Conservation (phyloP, 2,888 invertebrate genomes). For the Mesodorylaimus sp. region DNA sequence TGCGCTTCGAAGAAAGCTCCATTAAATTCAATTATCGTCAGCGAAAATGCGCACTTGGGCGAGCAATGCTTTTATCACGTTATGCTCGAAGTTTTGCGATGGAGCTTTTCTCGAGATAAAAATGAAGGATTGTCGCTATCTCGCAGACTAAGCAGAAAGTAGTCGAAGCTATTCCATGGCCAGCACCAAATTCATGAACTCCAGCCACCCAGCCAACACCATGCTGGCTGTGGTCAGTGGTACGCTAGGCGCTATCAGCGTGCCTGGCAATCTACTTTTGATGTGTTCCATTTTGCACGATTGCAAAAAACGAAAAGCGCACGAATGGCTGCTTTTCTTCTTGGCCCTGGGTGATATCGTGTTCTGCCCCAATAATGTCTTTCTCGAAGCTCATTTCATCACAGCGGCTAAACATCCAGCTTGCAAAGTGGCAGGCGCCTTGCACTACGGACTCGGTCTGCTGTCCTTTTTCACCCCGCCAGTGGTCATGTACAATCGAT, state of each 20-base stretch:
- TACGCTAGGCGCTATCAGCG: not conserved
- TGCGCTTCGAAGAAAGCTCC: too few relatives aligned
- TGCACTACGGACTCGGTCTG: not conserved
- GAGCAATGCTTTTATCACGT: too few relatives aligned
- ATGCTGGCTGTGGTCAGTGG: not conserved
- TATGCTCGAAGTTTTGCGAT: too few relatives aligned
- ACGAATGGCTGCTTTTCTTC: not conserved
- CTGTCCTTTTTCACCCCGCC: not conserved
- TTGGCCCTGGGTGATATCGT: not conserved
- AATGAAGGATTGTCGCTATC: too few relatives aligned
- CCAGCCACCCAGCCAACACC: not conserved
- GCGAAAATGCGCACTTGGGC: too few relatives aligned
- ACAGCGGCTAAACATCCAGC: not conserved
- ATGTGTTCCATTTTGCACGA: not conserved
- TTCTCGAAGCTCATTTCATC: not conserved
- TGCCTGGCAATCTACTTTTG: not conserved
- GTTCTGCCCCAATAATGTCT: not conserved
- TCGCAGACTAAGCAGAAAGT: too few relatives aligned
- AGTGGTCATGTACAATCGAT: not conserved
- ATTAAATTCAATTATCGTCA: too few relatives aligned
- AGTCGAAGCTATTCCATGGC: too few relatives aligned
- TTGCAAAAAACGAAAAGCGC: not conserved
- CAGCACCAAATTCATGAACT: too few relatives aligned
- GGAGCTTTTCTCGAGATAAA: too few relatives aligned
- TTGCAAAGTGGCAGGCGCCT: not conserved